A percentile compares a stretch with the other conserved stretches of the same genome.
These are phyloP conservation scores for Mongoloraphidia duomilia DNA, from an alignment of 2,888 invertebrate species.

Conservation along the genomic window DNA sequence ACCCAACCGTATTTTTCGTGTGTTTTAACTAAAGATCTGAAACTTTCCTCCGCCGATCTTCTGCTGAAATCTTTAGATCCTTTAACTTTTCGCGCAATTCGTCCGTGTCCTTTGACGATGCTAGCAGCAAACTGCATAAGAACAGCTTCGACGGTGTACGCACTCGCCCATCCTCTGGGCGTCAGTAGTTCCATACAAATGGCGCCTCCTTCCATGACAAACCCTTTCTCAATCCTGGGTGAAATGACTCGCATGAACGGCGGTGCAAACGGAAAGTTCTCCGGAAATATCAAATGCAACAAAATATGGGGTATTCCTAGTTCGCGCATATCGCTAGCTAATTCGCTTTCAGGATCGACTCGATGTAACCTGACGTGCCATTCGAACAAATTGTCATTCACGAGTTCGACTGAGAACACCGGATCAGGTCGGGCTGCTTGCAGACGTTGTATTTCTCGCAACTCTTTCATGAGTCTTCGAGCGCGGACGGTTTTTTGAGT, in stretches of 20 bases:
- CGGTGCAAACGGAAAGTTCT: slow-evolving; percentile 80
- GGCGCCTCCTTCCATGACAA: slow-evolving; percentile 83
- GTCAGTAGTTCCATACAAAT: slow-evolving; percentile 82
- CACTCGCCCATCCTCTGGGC: slow-evolving; percentile 77
- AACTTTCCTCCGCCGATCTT: slow-evolving; percentile 76
- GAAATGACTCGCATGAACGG: slow-evolving; percentile 59
- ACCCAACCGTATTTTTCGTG: slow-evolving; percentile 89
- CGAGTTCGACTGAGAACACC: slow-evolving; percentile 67
- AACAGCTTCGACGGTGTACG: slow-evolving; percentile 75
- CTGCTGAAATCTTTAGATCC: slow-evolving; percentile 64
- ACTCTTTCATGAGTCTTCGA: slow-evolving; percentile 73
- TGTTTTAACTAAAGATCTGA: slow-evolving; percentile 73
- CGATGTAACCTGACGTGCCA: slow-evolving; percentile 74
- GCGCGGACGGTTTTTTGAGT: slow-evolving; percentile 53
- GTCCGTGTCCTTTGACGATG: slow-evolving; percentile 75
- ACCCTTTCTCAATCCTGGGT: slow-evolving; percentile 53
- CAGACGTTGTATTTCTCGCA: slow-evolving; percentile 61
- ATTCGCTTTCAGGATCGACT: slow-evolving; percentile 70
- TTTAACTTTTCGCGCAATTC: slow-evolving; percentile 64
- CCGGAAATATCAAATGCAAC: slow-evolving; percentile 69
- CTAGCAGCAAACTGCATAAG: slow-evolving; percentile 83
- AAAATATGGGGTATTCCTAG: slow-evolving; percentile 59
- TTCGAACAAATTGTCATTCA: slow-evolving; percentile 76
- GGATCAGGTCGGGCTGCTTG: slow-evolving; percentile 57
- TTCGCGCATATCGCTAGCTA: slow-evolving; percentile 69